A percentile compares a stretch with the other conserved stretches of the same genome.
These are phyloP conservation scores for Aphelenchoides bicaudatus DNA, from an alignment of 2,888 invertebrate genomes.

Conservation along the genomic window DNA sequence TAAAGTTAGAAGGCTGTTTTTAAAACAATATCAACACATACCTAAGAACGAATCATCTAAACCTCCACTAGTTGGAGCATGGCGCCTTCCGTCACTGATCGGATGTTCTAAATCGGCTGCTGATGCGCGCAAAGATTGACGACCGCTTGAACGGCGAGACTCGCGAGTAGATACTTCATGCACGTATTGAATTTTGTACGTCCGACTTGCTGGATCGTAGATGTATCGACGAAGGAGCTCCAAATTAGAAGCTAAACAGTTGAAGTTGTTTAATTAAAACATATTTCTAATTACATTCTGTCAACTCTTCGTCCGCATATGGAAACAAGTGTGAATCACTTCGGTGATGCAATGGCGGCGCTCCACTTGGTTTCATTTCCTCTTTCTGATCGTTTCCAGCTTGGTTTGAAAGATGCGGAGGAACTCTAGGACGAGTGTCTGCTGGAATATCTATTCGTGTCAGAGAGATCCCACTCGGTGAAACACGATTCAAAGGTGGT, in stretches of 20 bases:
- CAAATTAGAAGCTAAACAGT: constrained; percentile 1
- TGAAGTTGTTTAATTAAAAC: not conserved
- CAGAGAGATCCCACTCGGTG: too few species aligned
- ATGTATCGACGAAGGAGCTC: constrained; percentile 24
- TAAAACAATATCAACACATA: too few species aligned
- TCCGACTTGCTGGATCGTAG: constrained; percentile 22
- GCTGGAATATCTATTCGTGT: too few species aligned
- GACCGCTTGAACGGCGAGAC: constrained; percentile 14
- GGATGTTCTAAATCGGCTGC: not conserved
- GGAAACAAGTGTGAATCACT: not conserved
- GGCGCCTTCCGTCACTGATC: too few species aligned
- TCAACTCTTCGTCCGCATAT: not conserved
- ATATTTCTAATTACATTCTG: not conserved
- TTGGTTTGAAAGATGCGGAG: too few species aligned
- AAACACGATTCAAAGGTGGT: too few species aligned
- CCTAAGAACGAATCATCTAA: constrained; percentile 11
- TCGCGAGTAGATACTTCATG: constrained; percentile 17
- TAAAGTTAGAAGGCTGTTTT: too few species aligned
- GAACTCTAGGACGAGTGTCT: too few species aligned
- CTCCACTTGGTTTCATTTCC: not conserved
- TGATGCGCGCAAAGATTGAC: constrained; percentile 1
- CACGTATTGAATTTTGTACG: constrained; percentile 20
- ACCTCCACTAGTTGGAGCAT: constrained; percentile 1
- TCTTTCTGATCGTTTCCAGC: not conserved
- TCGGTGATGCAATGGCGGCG: not conserved